Evolutionary conservation across 1,140 invertebrate species (phyloP).

Genomic region (Agrilus planipennis): DNA sequence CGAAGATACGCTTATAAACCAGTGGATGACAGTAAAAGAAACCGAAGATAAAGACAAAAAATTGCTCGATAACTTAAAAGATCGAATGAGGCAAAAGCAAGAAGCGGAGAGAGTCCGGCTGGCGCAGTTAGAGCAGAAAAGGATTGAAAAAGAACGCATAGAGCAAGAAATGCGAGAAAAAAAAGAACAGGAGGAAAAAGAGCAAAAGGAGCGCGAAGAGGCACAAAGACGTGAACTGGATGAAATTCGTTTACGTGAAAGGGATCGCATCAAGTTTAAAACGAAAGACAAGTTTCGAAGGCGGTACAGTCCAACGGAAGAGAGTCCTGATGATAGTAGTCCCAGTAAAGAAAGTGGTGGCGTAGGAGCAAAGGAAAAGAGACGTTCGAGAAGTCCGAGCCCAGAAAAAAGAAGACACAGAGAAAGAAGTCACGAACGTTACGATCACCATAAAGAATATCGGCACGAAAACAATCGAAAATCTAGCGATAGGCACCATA

Average conservation of each 20-base stretch:
- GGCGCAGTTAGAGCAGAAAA: constrained; percentile 38
- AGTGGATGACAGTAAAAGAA: constrained; percentile 48
- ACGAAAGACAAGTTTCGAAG: constrained; percentile 15
- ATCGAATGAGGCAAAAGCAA: constrained; percentile 34
- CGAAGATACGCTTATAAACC: constrained; percentile 42
- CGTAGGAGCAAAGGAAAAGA: constrained; percentile 17
- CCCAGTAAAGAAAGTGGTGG: too few species aligned
- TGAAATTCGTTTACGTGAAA: constrained; percentile 25
- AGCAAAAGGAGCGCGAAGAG: constrained; percentile 32
- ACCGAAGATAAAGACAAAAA: constrained; percentile 44
- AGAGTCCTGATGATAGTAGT: constrained; percentile 13
- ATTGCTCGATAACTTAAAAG: constrained; percentile 46
- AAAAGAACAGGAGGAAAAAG: constrained; percentile 31
- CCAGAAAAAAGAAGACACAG: constrained; percentile 9
- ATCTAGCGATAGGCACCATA: constrained; percentile 6
- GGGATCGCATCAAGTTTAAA: constrained; percentile 27
- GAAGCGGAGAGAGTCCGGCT: constrained; percentile 37
- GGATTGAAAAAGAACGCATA: constrained; percentile 36
- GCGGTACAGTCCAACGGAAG: constrained; percentile 12
- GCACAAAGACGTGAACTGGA: constrained; percentile 27
- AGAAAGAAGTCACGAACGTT: background rate
- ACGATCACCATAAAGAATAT: background rate
- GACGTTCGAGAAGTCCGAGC: constrained; percentile 12
- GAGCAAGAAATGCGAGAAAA: constrained; percentile 27
- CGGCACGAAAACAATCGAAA: constrained; percentile 3